A percentile compares a stretch with the other conserved stretches of the same genome.
Conservation (phyloP, 2,888 invertebrate species). For the Eueremaeus valkanovi region DNA sequence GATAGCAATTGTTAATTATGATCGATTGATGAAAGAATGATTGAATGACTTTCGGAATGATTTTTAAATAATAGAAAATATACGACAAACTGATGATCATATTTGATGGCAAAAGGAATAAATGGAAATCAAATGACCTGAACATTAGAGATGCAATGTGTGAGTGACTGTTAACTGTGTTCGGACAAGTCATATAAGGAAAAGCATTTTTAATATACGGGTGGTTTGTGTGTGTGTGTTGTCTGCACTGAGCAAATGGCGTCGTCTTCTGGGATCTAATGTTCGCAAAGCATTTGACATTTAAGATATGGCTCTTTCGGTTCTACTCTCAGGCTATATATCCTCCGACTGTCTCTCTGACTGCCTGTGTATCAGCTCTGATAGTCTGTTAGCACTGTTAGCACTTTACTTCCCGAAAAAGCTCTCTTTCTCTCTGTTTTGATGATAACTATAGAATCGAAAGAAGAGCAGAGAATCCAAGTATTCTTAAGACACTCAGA, state of each 20-base stretch:
- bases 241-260: background rate
- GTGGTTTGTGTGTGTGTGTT: constrained; percentile 1
- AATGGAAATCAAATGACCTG: background rate
- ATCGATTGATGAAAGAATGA: too few relatives aligned
- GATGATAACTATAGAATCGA: background rate
- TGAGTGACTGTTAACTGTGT: background rate
- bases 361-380: background rate
- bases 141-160: too few relatives aligned
- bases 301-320: background rate
- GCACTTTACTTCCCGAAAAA: background rate
- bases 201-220: background rate
- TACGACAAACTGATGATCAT: too few relatives aligned
- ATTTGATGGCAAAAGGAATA: too few relatives aligned
- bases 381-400: too few relatives aligned
- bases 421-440: background rate
- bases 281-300: constrained; percentile 20
- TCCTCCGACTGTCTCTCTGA: background rate
- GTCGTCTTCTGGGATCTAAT: constrained; percentile 1
- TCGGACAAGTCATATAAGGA: background rate
- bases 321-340: too few relatives aligned
- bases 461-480: background rate
- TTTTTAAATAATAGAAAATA: too few relatives aligned
- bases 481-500: background rate
- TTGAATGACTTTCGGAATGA: too few relatives aligned
- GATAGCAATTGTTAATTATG: too few relatives aligned